A percentile compares a stretch with the other conserved stretches of the same genome.
phyloP scores from a whole-genome alignment of 2,797 vertebrate genomes.

The Arctocebus calabarensis region DNA sequence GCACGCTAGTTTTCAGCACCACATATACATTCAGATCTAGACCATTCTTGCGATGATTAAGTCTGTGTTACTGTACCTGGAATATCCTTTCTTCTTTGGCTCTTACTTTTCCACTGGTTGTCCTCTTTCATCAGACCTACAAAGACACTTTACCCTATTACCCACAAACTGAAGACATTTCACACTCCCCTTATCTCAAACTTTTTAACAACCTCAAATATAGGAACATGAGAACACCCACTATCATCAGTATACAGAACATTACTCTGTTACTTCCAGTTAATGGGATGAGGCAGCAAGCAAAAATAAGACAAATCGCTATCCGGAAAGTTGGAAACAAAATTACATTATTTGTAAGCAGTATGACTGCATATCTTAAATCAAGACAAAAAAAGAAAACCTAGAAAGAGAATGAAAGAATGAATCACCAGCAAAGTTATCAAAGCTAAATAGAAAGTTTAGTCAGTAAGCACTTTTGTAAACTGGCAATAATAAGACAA shows the following conservation, averaged over 20 bases:
- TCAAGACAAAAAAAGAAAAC: neutral
- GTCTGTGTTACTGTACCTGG: neutral
- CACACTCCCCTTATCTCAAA: neutral
- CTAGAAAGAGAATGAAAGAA: neutral
- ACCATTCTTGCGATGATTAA: neutral
- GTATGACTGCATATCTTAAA: neutral
- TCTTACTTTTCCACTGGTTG: conserved; percentile 39
- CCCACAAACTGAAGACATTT: conserved; percentile 4
- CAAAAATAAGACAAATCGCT: neutral
- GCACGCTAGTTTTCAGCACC: neutral
- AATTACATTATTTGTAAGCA: conserved; percentile 25
- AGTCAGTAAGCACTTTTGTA: neutral
- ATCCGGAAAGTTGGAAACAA: conserved; percentile 22
- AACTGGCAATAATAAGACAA: conserved; percentile 8
- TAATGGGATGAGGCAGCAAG: conserved; percentile 20
- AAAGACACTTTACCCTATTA: neutral
- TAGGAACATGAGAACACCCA: neutral
- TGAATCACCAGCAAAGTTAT: conserved; percentile 9
- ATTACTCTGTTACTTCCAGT: neutral
- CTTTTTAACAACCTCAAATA: conserved; percentile 27
- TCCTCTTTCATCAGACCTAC: conserved; percentile 8
- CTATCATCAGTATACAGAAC: neutral
- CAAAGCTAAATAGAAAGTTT: conserved; percentile 21
- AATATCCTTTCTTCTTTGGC: conserved; percentile 42
- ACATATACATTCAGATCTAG: neutral